A percentile compares a stretch with the other conserved stretches of the same genome.
Evolutionary conservation across 2,797 vertebrate species (phyloP).

Genomic region (Chelmon rostratus): DNA sequence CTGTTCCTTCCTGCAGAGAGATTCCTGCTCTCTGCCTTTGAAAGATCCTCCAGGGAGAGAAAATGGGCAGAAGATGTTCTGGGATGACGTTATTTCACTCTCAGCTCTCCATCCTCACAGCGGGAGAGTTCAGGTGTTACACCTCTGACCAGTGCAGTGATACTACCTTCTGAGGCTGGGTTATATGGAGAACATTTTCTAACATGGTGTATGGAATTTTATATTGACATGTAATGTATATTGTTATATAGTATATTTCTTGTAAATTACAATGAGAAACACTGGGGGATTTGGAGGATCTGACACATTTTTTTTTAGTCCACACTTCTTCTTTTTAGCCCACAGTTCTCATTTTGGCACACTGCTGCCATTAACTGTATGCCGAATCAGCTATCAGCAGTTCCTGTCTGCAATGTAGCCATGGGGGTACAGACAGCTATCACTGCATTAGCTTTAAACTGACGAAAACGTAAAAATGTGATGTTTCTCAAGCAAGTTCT

Average conservation of each 20-base stretch:
- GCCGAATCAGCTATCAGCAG: background rate
- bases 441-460: background rate
- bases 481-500: background rate
- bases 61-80: slow-evolving; percentile 18
- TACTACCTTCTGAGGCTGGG: background rate
- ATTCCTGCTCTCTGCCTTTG: slow-evolving; percentile 6
- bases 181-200: background rate
- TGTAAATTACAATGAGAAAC: background rate
- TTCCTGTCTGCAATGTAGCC: background rate
- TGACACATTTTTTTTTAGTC: background rate
- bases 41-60: background rate
- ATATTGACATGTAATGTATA: background rate
- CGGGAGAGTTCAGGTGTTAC: background rate
- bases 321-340: no score
- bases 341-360: background rate
- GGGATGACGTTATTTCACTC: background rate
- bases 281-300: background rate
- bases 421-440: background rate
- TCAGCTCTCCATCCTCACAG: slow-evolving; percentile 9
- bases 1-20: slow-evolving; percentile 31
- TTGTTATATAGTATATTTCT: background rate
- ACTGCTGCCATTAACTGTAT: background rate
- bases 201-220: background rate
- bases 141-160: background rate
- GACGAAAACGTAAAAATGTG: background rate